Percentiles rank a stretch among this genome's conserved stretches.
phyloP scores from a whole-genome alignment of 2,888 invertebrate genomes.

The Oscheius sp. region DNA sequence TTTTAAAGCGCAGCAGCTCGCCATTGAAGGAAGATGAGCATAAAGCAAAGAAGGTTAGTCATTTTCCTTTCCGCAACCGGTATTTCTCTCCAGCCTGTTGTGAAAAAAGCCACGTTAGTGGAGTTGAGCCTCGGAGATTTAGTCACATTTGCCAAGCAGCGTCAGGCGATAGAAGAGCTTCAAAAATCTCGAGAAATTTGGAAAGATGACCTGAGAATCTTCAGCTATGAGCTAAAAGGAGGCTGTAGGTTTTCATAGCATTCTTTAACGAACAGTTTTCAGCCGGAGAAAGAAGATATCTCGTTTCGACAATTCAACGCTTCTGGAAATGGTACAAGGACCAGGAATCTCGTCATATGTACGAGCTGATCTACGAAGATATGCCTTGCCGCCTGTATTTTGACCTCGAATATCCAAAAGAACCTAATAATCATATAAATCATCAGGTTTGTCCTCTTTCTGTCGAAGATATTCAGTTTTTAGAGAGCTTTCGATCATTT shows the following conservation, averaged over 20 bases:
- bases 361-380: constrained; percentile 61
- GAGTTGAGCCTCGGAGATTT: constrained; percentile 35
- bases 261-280: not conserved
- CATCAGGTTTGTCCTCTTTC: constrained; percentile 18
- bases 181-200: not conserved
- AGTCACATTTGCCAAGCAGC: constrained; percentile 31
- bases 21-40: too few species aligned
- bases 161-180: constrained; percentile 31
- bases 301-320: constrained; percentile 39
- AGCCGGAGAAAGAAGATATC: constrained; percentile 36
- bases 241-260: constrained; percentile 4
- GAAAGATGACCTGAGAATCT: constrained; percentile 30
- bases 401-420: constrained; percentile 56
- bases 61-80: not conserved
- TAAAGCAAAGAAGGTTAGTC: too few species aligned
- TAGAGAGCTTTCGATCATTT: constrained; percentile 28
- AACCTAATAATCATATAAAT: constrained; percentile 43
- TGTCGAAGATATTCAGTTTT: not conserved
- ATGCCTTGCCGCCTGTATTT: constrained; percentile 64
- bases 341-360: constrained; percentile 46
- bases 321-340: constrained; percentile 56
- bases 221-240: constrained; percentile 31
- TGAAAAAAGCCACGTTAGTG: constrained; percentile 10
- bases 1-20: too few species aligned
- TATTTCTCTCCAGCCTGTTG: not conserved